Evolutionary conservation across 2,113 vertebrate genomes (phyloP), one percentile per base, ranked within the genome.

Genomic region (Clarias batrachus): DNA sequence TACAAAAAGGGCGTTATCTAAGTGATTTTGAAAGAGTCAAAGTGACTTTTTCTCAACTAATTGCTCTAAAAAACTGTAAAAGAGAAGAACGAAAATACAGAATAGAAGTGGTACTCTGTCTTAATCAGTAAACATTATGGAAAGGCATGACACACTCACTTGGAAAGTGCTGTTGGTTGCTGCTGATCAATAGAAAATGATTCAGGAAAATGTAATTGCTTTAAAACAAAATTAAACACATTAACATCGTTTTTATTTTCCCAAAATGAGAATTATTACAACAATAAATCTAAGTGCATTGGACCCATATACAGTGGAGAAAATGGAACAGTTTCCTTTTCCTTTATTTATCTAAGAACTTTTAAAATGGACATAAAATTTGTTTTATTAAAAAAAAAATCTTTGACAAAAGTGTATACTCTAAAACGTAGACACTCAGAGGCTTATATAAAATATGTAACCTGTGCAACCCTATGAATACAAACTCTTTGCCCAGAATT

Each of bases 1-100:
- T 92, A 91, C 86, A 89, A 88, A 91, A 89, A 89, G 25, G 23
- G 76, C 54, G 60, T 80, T 82, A 73, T 82, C 52, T 60, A 27
- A 73, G 80, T 60, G 41, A 68, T 57, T 56, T 60, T 65, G 33
- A n/a, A 37, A 81, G 68, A 85, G 41, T 62, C 63, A 70, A 62
- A 70, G n/a, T 74, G 52, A 71, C 30, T 19, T 80, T 70, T 71
- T 52, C 65, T 84, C 41, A 54, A 71, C 59, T 56, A 86, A 21
- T 81, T 87, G 33, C 65, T 65, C 85, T 52, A 62, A 81, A 60
- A 27, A 54, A 80, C 4, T 60, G 79, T 66, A 78, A 71, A 81
- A 81, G 70, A 86, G 71, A 82, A 57, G 41, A 82, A 70, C 74
- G 52, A 87, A 30, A 68, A 76, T 30, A 63, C 33, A 87, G 85